These are phyloP conservation scores for Leptura quadrifasciata DNA, from an alignment of 2,888 invertebrate species.

Conservation along the genomic window DNA sequence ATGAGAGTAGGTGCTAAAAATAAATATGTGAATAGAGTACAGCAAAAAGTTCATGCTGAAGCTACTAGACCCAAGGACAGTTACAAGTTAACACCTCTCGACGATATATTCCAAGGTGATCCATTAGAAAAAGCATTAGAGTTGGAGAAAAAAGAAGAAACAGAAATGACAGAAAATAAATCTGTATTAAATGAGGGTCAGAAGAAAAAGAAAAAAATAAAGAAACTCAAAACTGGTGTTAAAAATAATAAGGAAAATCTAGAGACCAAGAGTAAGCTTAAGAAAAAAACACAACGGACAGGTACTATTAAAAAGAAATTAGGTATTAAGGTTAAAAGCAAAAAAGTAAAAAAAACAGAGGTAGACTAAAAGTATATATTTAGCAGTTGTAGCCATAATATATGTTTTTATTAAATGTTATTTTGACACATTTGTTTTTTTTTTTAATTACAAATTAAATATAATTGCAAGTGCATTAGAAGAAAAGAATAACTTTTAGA, in stretches of 20 bases:
- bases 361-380: not conserved
- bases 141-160: conserved; percentile 27
- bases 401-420: not conserved
- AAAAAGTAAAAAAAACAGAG: not conserved
- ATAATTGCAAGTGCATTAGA: no score
- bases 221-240: conserved; percentile 22
- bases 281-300: not conserved
- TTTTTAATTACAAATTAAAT: no score
- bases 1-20: conserved; percentile 64
- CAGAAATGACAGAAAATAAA: conserved; percentile 17
- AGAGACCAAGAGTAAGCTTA: not conserved
- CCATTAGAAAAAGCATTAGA: conserved; percentile 76
- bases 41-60: conserved; percentile 86
- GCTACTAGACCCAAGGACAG: conserved; percentile 83
- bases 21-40: conserved; percentile 85
- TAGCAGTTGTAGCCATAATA: not conserved
- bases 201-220: not conserved
- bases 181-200: not conserved
- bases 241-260: not conserved
- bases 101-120: conserved; percentile 83
- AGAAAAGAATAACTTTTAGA: no score
- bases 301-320: not conserved
- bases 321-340: not conserved
- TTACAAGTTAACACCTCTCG: conserved; percentile 83
- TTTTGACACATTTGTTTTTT: not conserved